Evolutionary conservation across 2,888 invertebrate genomes (phyloP), one percentile per base, ranked within the genome.

Genomic region (Lysandra bellargus): DNA sequence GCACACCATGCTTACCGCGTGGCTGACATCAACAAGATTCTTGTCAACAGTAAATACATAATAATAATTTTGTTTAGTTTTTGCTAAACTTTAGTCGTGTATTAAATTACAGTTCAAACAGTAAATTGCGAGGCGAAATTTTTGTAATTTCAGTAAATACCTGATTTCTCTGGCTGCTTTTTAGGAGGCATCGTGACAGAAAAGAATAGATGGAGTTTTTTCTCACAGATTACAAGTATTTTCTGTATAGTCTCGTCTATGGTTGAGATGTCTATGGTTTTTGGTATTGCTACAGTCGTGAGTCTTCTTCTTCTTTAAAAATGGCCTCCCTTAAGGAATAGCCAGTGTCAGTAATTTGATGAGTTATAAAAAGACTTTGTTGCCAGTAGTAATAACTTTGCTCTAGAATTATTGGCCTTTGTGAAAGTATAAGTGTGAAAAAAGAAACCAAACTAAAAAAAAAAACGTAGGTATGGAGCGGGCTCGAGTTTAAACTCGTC

Each of bases 161-260:
- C 97, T 95, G 97, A 95, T 95, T 98, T 97, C 90, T 98, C 97
- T 87, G 97, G 96, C 90, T 97, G 97, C 96, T 98, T 98, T 92
- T 96, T 96, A 87, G 98, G 98, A 96, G 97, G 97, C 98, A 98
- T 98, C 92, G 93, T 92, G 92, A 93, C 92, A 89, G 93, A 93
- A 76, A 94, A 90, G 93, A 93, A 76, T 93, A 94, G 94, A 94
- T 92, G 93, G 94, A 88, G 91, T 76, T 69, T 14, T 69, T 69
- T 23, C 23, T 23, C 23, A 23, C 23, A 23, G 23, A 23, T 23
- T 23, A 23, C 23, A 23, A 23, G 23, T 23, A 23, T 23, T 23
- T 23, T 69, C 73, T 30, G 49, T 76, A 33, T 14, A 64, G 61
- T 64, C 7, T 78, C 6, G 64, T 44, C 69, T 69, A 69, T 69